Evolutionary conservation across 2,113 vertebrate genomes (phyloP), one percentile per base, ranked within the genome.

Genomic region (Accipiter cooperii): DNA sequence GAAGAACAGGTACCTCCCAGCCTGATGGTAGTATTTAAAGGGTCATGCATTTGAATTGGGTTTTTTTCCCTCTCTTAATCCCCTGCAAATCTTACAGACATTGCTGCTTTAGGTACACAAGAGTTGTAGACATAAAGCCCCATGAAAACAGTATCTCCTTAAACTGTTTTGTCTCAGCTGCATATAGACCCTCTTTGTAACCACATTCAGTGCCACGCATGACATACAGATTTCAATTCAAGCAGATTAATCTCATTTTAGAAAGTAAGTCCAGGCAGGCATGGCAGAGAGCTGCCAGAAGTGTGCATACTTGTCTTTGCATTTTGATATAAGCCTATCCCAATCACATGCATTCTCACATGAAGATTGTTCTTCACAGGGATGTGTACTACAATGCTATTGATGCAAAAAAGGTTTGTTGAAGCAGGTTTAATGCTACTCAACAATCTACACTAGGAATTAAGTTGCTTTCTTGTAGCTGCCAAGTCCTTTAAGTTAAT

Each of bases 401-500:
- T 25, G 40, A 83, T 74, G 65, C 24, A 83, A 79, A 92, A 21
- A 33, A 79, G 69, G 63, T 66, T 61, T 88, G 46, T 8, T 63
- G 36, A 86, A 89, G 54, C 25, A 51, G 38, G 33, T 26, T 74
- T 90, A 81, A 52, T 22, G 16, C 28, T 88, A 61, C 29, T n/a
- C 34, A 54, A 28, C 31, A 66, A 44, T 28, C 20, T 44, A 78
- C 46, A 24, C 1, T 26, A 79, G 47, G 63, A 84, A 84, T 87
- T 60, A 87, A 13, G 36, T 64, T 44, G 36, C 40, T 87, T 55
- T 93, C 91, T 97, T 92, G 89, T 78, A 96, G 87, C 73, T 92
- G 83, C 64, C 91, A 93, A 79, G 77, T 65, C 81, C 82, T 93
- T 89, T 87, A 54, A 94, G 79, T 29, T 95, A 96, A 96, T 91